A percentile compares a stretch with the other conserved stretches of the same genome.
These are phyloP conservation scores for Crenichthys baileyi DNA, from an alignment of 2,797 vertebrate genomes.

Conservation along the genomic window DNA sequence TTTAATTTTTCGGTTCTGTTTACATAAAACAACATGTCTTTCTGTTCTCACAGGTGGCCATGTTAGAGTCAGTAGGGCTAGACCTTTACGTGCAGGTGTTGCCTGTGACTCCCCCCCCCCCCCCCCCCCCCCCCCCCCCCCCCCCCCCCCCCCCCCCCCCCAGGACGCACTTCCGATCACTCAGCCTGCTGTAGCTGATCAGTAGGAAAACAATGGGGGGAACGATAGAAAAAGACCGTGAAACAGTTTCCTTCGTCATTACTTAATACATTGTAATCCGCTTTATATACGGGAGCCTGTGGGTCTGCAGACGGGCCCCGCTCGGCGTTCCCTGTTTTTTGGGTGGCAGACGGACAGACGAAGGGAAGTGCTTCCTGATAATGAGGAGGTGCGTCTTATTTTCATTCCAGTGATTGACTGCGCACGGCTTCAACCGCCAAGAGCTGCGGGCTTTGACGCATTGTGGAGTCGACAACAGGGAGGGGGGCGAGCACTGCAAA, in stretches of 20 bases:
- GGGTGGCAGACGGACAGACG: constrained; percentile 15
- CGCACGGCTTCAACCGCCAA: constrained; percentile 63
- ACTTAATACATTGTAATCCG: not conserved
- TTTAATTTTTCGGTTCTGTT: not conserved
- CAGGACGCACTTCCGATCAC: constrained; percentile 37
- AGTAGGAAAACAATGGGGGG: constrained; percentile 1
- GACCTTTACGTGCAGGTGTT: constrained; percentile 75
- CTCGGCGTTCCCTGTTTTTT: not conserved
- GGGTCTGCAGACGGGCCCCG: not conserved
- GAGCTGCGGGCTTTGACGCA: constrained; percentile 75
- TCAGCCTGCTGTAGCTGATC: constrained; percentile 11
- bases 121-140: not conserved
- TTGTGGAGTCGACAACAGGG: constrained; percentile 75
- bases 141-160: constrained; percentile 15
- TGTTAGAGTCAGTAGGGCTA: constrained; percentile 40
- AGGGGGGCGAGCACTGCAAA: constrained; percentile 68
- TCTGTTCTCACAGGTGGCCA: constrained; percentile 50
- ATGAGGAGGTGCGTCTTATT: constrained; percentile 69
- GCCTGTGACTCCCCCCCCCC: constrained; percentile 69
- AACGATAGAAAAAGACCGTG: constrained; percentile 1
- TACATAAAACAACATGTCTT: not conserved
- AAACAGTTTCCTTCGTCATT: not conserved
- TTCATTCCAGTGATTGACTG: constrained; percentile 70
- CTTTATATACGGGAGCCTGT: not conserved
- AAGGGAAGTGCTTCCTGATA: constrained; percentile 69